Conservation (phyloP, 2,113 vertebrate genomes). For the Perca flavescens region DNA sequence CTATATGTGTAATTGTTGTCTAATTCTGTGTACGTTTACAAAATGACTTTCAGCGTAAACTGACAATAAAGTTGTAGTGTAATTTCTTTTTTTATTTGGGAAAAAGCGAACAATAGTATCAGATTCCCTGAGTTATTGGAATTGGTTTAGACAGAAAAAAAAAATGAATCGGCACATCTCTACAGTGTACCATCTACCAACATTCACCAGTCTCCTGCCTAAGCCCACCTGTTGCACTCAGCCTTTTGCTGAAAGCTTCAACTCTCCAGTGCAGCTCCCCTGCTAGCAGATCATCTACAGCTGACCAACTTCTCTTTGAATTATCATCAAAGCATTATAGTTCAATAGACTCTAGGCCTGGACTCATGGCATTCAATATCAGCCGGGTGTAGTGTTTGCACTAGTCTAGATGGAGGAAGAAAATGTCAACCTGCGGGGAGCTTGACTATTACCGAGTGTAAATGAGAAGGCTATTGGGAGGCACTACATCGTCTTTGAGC, state of each 20-base stretch:
- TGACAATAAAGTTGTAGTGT: no score
- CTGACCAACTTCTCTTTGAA: neutral
- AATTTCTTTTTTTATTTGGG: no score
- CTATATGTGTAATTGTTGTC: no score
- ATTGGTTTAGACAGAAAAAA: neutral
- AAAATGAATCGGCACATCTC: no score
- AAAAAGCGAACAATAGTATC: neutral
- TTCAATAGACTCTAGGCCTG: neutral
- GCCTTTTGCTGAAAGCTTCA: neutral
- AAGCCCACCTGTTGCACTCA: neutral
- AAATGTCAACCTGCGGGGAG: conserved; percentile 20
- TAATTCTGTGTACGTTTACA: no score
- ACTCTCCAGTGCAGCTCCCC: neutral
- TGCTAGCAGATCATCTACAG: neutral
- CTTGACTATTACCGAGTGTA: conserved; percentile 6
- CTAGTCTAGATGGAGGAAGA: neutral
- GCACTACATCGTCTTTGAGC: conserved; percentile 1
- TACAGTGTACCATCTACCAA: neutral
- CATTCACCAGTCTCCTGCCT: neutral
- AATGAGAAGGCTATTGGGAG: conserved; percentile 13
- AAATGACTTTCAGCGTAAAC: no score
- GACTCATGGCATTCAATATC: neutral
- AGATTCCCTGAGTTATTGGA: neutral
- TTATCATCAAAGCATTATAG: neutral
- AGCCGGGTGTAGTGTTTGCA: conserved; percentile 1